Evolutionary conservation across 2,888 invertebrate genomes (phyloP).

Genomic region (Rambutsinella grinnellia): DNA sequence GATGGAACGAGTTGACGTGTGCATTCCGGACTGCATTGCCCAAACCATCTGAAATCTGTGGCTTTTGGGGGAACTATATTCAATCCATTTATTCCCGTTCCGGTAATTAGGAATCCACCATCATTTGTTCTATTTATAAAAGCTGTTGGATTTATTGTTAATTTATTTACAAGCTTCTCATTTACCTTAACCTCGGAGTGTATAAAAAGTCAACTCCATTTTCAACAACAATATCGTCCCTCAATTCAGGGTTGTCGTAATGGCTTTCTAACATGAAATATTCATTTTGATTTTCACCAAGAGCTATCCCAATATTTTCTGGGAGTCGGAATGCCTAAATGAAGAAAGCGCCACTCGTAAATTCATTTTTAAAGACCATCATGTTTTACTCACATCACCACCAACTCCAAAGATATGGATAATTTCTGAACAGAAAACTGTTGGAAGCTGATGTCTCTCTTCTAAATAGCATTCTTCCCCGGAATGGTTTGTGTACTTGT

Average conservation of each 20-base stretch:
- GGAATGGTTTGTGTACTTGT: background rate
- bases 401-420: slow-evolving; percentile 4
- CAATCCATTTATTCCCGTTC: background rate
- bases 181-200: slow-evolving; percentile 19
- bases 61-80: slow-evolving; percentile 11
- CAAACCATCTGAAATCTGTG: slow-evolving; percentile 14
- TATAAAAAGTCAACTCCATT: slow-evolving; percentile 30
- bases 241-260: slow-evolving; percentile 26
- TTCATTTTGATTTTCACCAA: slow-evolving; percentile 26
- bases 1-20: slow-evolving; percentile 11
- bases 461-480: slow-evolving; percentile 27
- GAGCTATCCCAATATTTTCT: slow-evolving; percentile 24
- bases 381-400: slow-evolving; percentile 1
- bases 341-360: background rate
- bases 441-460: background rate
- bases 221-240: background rate
- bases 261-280: slow-evolving; percentile 40
- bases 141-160: background rate
- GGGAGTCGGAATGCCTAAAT: slow-evolving; percentile 22
- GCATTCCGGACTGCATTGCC: slow-evolving; percentile 31
- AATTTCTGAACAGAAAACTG: slow-evolving; percentile 15
- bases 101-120: background rate
- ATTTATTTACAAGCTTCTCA: background rate
- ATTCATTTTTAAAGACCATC: background rate
- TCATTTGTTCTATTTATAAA: background rate